Conservation (phyloP, 2,888 invertebrate genomes). For the Pseudolycoriella hygida region DNA sequence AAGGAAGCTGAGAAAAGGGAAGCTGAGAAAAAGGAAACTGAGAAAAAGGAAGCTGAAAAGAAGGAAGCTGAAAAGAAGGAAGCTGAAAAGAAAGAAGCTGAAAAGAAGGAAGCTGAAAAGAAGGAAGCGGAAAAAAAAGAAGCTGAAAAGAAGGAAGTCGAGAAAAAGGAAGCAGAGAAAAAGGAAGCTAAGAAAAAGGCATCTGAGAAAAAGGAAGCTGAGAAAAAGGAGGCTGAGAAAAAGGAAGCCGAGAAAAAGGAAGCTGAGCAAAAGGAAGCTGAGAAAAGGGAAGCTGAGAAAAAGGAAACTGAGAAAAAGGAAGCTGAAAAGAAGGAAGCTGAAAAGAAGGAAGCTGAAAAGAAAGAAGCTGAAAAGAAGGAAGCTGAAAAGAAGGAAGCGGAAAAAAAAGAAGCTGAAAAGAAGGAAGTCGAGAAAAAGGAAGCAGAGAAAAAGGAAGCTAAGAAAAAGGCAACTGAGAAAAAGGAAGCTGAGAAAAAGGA, state of each 20-base stretch:
- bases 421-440: too few species aligned
- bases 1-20: not conserved
- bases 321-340: not conserved
- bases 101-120: conserved; percentile 5
- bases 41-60: not conserved
- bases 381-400: conserved; percentile 7
- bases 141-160: not conserved
- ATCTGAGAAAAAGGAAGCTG: not conserved
- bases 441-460: too few species aligned
- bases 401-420: too few species aligned
- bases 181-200: not conserved
- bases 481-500: conserved; percentile 1
- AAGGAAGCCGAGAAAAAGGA: conserved; percentile 3
- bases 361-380: not conserved
- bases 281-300: not conserved
- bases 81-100: not conserved
- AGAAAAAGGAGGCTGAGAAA: not conserved
- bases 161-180: conserved; percentile 1
- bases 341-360: not conserved
- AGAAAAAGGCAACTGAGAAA: not conserved
- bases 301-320: not conserved
- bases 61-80: too few species aligned
- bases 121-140: not conserved
- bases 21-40: not conserved
- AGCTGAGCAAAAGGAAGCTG: not conserved